Base-by-base conservation (phyloP, 2,888 invertebrate genomes). In the Peribatodes rhomboidaria region DNA sequence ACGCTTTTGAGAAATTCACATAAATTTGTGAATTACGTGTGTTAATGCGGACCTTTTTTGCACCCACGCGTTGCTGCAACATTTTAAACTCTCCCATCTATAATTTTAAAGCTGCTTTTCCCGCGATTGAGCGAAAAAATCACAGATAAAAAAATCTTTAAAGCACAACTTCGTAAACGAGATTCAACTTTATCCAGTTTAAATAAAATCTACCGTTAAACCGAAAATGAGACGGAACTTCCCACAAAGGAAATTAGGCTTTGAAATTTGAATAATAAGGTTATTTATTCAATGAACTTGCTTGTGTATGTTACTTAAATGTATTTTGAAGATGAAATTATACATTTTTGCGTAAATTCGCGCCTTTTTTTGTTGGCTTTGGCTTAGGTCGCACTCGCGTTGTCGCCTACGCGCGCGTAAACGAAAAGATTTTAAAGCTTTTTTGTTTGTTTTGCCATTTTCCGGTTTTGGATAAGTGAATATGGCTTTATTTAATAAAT, bases 11-110 rank as follows among this genome's bases (percentile, higher is more conserved):
- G 44, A 50, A 57, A 60, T 60, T 56, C 20, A 56, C 65, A 65
- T 64, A 65, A 50, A 56, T 65, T 52, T 46, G 14, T 22, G 60
- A 52, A 65, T 60, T 60, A 65, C 60, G 60, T 52, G 53, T 46
- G 59, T 41, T 56, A 65, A 60, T 64, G 46, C 42, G n/a, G 10
- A 49, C 53, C 52, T 54, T 52, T n/a, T 52, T 39, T 47, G 18
- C 42, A 42, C 54, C 41, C 58, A 54, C 39, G 35, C 53, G 10
- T 1, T 13, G 18, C 2, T 8, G 27, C 2, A 27, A 16, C 3
- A 41, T 35, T 58, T 35, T 22, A 14, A 33, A 52, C 56, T 35
- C n/a, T 56, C 50, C 16, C 0, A 2, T 0, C 9, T 14, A 2
- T 0, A 3, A n/a, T 1, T 11, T 41, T 31, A 31, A 33, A 18